Percentiles rank a stretch among this genome's conserved stretches.
phyloP scores from a whole-genome alignment of 2,888 invertebrate genomes.

The Pantelozetes paolii region DNA sequence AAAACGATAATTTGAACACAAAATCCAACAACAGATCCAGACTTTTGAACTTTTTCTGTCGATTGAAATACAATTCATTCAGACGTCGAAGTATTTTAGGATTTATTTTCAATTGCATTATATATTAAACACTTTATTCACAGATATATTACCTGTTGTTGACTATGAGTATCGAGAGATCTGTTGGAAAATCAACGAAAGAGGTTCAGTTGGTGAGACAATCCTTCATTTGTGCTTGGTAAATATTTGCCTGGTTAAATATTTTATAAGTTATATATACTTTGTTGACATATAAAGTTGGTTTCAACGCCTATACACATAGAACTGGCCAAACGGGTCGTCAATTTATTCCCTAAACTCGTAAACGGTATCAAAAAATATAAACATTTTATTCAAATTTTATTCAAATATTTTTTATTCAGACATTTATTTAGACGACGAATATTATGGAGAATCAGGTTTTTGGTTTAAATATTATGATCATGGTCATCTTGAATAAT shows the following conservation, averaged over 20 bases:
- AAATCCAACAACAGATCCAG: background rate
- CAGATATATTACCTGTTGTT: background rate
- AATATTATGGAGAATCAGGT: conserved; percentile 97
- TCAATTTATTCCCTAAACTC: conserved; percentile 87
- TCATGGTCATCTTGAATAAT: too few species aligned
- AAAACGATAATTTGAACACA: background rate
- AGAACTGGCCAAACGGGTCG: conserved; percentile 83
- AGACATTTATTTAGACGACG: conserved; percentile 87
- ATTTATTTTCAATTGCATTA: too few species aligned
- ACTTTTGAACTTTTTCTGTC: background rate
- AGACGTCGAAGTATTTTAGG: conserved; percentile 38
- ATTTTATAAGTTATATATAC: too few species aligned
- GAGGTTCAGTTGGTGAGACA: conserved; percentile 94
- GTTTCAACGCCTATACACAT: conserved; percentile 86
- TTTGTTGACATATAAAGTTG: too few species aligned
- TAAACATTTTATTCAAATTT: background rate
- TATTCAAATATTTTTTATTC: background rate
- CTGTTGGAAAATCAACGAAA: conserved; percentile 85
- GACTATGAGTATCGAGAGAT: conserved; percentile 66
- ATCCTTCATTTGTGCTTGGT: conserved; percentile 81
- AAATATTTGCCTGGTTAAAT: too few species aligned
- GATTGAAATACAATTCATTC: background rate
- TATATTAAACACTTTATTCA: background rate
- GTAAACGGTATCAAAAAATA: conserved; percentile 63
- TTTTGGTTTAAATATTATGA: too few species aligned